Conservation (phyloP, 2,888 invertebrate genomes). For the Melanophora roralis region DNA sequence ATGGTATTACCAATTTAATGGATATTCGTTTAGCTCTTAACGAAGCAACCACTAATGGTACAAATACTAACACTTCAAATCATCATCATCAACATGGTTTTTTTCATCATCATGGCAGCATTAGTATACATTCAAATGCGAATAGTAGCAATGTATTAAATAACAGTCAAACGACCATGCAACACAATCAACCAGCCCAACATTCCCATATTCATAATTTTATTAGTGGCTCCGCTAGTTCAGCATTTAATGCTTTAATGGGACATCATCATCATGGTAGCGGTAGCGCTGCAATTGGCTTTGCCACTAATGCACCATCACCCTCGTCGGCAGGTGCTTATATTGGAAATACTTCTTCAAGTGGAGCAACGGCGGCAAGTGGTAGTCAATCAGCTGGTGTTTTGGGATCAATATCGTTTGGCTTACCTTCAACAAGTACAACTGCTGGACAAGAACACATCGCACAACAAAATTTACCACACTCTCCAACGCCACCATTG, state of each 20-base stretch:
- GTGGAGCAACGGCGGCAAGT: constrained; percentile 78
- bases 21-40: constrained; percentile 75
- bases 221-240: constrained; percentile 74
- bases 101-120: constrained; percentile 64
- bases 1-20: constrained; percentile 74
- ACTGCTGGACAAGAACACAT: constrained; percentile 41
- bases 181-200: constrained; percentile 47
- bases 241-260: constrained; percentile 74
- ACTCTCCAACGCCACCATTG: constrained; percentile 88
- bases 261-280: constrained; percentile 69
- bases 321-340: constrained; percentile 48
- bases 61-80: constrained; percentile 14
- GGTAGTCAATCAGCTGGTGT: constrained; percentile 76
- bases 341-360: constrained; percentile 67
- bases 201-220: constrained; percentile 73
- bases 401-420: constrained; percentile 72
- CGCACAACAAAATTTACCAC: constrained; percentile 77
- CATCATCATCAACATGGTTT: constrained; percentile 63
- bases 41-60: constrained; percentile 69
- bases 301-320: constrained; percentile 38
- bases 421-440: constrained; percentile 64
- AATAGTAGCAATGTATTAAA: constrained; percentile 66
- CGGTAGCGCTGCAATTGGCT: constrained; percentile 47
- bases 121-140: constrained; percentile 63
- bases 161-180: constrained; percentile 35